A percentile compares a stretch with the other conserved stretches of the same genome.
These are phyloP conservation scores for Pyrrhia umbra DNA, from an alignment of 2,888 invertebrate species.

Conservation along the genomic window DNA sequence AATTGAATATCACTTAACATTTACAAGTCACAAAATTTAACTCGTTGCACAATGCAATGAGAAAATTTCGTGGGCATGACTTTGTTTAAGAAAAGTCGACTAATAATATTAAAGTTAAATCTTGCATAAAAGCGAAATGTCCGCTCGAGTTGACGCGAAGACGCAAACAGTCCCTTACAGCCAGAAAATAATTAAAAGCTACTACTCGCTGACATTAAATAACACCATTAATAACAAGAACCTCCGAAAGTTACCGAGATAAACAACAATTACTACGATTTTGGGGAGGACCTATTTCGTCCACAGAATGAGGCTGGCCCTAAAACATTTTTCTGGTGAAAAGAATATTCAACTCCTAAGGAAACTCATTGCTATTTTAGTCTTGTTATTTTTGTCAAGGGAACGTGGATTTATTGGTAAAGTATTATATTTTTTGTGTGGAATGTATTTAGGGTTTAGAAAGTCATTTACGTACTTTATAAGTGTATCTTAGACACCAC, in stretches of 20 bases:
- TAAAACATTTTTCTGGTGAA: conserved; percentile 62
- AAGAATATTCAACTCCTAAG: conserved; percentile 41
- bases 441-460: no score
- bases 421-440: no score
- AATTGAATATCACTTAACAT: background rate
- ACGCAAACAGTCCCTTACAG: conserved; percentile 74
- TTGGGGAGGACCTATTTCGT: conserved; percentile 72
- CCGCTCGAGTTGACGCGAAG: conserved; percentile 73
- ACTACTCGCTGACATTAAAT: conserved; percentile 81
- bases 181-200: conserved; percentile 86
- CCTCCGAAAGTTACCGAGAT: conserved; percentile 83
- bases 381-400: conserved; percentile 19
- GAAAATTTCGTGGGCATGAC: conserved; percentile 47
- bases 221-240: conserved; percentile 86
- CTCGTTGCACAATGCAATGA: conserved; percentile 31
- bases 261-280: conserved; percentile 84
- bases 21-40: conserved; percentile 11
- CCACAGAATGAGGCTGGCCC: conserved; percentile 59
- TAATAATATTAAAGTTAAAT: conserved; percentile 74
- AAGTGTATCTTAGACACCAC: no score
- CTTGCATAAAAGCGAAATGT: conserved; percentile 76
- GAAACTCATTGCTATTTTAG: conserved; percentile 32
- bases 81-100: conserved; percentile 58
- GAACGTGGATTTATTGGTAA: conserved; percentile 8
- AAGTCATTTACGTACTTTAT: no score